A percentile compares a stretch with the other conserved stretches of the same genome.
Conservation (phyloP, 2,113 vertebrate genomes). For the Tragelaphus imberbis region DNA sequence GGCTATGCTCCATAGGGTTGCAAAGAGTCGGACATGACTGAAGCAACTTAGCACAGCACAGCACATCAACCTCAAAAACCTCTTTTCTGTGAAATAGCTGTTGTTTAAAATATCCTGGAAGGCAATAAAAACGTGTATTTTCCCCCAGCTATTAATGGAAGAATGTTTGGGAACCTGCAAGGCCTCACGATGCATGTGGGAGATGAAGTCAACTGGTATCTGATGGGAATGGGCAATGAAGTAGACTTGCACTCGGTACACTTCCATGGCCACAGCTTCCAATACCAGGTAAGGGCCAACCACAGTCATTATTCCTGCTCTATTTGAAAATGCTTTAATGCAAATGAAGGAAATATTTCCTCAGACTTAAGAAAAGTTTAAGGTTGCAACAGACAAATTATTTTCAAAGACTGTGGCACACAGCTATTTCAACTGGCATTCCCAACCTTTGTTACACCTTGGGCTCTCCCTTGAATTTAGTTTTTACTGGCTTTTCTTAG, state of each 20-base stretch:
- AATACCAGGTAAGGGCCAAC: constrained; percentile 86
- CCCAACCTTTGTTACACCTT: neutral
- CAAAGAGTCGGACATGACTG: neutral
- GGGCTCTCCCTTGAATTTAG: neutral
- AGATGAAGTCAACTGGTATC: constrained; percentile 93
- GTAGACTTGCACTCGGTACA: constrained; percentile 92
- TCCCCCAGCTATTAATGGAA: constrained; percentile 91
- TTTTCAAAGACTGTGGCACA: neutral
- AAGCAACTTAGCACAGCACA: neutral
- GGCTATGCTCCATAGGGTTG: neutral
- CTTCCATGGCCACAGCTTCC: constrained; percentile 95
- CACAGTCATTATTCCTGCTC: neutral
- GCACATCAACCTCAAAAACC: neutral
- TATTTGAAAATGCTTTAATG: neutral
- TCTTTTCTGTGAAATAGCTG: neutral
- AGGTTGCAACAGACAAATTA: neutral
- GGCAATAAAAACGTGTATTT: neutral
- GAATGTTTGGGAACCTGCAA: constrained; percentile 87
- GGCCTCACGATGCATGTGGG: constrained; percentile 91
- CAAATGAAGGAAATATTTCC: neutral
- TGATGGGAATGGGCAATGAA: constrained; percentile 94
- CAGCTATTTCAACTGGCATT: neutral
- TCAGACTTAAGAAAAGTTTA: neutral
- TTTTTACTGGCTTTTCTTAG: neutral
- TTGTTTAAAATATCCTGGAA: neutral